phyloP scores from a whole-genome alignment of 2,113 vertebrate genomes.

The Toxotes jaculatrix region DNA sequence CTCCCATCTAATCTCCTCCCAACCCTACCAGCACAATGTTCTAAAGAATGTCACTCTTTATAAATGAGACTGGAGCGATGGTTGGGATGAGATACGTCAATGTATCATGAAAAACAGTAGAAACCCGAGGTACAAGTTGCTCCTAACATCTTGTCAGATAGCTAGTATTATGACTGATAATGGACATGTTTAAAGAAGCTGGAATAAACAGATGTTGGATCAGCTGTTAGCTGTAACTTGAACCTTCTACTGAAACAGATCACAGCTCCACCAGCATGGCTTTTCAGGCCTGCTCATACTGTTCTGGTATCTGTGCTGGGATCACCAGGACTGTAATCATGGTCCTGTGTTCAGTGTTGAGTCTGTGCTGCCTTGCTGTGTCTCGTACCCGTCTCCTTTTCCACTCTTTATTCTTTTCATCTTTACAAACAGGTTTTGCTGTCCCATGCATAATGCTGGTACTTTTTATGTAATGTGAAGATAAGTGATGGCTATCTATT shows the following conservation, averaged over 20 bases:
- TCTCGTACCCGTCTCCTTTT: constrained; percentile 64
- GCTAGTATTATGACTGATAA: constrained; percentile 40
- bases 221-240: constrained; percentile 52
- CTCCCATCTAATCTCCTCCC: constrained; percentile 39
- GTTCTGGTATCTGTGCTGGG: constrained; percentile 69
- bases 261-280: constrained; percentile 77
- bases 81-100: constrained; percentile 39
- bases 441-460: constrained; percentile 69
- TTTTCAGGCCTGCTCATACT: constrained; percentile 52
- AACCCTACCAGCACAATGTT: constrained; percentile 16
- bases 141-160: constrained; percentile 42
- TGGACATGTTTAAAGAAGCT: constrained; percentile 47
- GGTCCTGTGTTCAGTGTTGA: constrained; percentile 71
- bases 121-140: constrained; percentile 35
- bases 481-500: constrained; percentile 74
- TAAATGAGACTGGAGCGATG: constrained; percentile 21
- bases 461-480: constrained; percentile 74
- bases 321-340: constrained; percentile 74
- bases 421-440: constrained; percentile 58
- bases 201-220: constrained; percentile 47
- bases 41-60: constrained; percentile 16
- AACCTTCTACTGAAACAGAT: constrained; percentile 60
- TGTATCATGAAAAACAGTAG: constrained; percentile 17
- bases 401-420: constrained; percentile 70
- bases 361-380: constrained; percentile 81